Evolutionary conservation across 2,888 invertebrate genomes (phyloP), one percentile per base, ranked within the genome.

Genomic region (Hypena proboscidalis): DNA sequence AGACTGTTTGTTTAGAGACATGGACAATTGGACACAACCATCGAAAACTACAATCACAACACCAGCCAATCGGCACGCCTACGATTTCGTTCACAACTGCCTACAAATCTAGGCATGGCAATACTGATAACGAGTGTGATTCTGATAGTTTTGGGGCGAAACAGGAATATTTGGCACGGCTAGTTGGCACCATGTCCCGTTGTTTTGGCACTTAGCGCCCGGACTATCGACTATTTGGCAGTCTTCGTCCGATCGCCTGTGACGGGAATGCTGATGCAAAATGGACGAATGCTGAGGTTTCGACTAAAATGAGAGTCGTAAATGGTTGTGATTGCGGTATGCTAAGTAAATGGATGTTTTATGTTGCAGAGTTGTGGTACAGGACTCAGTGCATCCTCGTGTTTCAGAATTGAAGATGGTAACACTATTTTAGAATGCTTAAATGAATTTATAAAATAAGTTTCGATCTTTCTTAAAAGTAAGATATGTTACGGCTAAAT

Each of bases 171-270:
- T 80, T 80, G 80, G 80, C 81, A 77, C 74, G 70, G 45, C 9
- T 31, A 35, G 49, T 65, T 80, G 79, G 80, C 78, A 79, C 61
- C 46, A 43, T 41, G 50, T 53, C 50, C 58, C 48, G 58, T 67
- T 66, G 69, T 72, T 66, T 74, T 78, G 76, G 74, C 79, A 72
- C 64, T 76, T 70, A 74, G 64, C 67, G 69, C 67, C 17, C 68
- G 55, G 75, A 68, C 68, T 73, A 67, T 58, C 50, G 75, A 60
- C 77, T 65, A 81, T 84, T 85, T 83, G 83, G 85, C 83, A 81
- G 68, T 79, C 80, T 76, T 78, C 61, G 74, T 68, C 47, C 70
- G 47, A 60, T 58, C 26, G 67, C 26, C 64, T 67, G 70, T 80
- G 77, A 79, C 55, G 66, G 69, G 61, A 70, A 65, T 63, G 75